Percentiles rank a stretch among this genome's conserved stretches.
Conservation (phyloP, 2,797 vertebrate genomes). For the Nasua narica region DNA sequence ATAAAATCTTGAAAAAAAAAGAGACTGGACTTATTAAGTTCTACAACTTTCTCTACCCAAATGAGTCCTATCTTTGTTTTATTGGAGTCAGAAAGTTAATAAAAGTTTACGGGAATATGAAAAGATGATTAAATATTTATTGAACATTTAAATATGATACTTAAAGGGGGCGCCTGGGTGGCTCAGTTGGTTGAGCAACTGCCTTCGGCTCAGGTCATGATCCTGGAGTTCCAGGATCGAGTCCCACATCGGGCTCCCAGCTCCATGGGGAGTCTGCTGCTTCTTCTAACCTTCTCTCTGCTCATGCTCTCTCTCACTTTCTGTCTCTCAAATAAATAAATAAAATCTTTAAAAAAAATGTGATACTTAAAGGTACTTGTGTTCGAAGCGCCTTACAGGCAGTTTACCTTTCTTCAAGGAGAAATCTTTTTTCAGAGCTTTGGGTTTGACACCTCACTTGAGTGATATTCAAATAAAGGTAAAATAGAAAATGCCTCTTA, state of each 20-base stretch:
- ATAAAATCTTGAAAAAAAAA: too few relatives aligned
- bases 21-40: too few relatives aligned
- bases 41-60: background rate
- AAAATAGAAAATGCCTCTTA: conserved; percentile 31
- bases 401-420: background rate
- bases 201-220: too few relatives aligned
- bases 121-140: conserved; percentile 26
- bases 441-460: background rate
- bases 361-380: background rate
- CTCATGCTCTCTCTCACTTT: too few relatives aligned
- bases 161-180: too few relatives aligned
- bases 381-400: background rate
- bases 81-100: background rate
- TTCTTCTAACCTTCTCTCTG: too few relatives aligned
- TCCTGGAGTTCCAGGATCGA: too few relatives aligned
- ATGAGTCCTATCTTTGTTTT: background rate
- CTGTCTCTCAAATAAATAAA: too few relatives aligned
- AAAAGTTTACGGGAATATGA: background rate
- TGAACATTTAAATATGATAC: conserved; percentile 19
- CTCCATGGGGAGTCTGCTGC: too few relatives aligned
- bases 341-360: too few relatives aligned
- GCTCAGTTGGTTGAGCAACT: too few relatives aligned
- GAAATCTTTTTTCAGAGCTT: background rate
- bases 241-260: too few relatives aligned
- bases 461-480: conserved; percentile 28